A percentile compares a stretch with the other conserved stretches of the same genome.
phyloP scores from a whole-genome alignment of 2,797 vertebrate genomes.

The Oryzias sinensis region DNA sequence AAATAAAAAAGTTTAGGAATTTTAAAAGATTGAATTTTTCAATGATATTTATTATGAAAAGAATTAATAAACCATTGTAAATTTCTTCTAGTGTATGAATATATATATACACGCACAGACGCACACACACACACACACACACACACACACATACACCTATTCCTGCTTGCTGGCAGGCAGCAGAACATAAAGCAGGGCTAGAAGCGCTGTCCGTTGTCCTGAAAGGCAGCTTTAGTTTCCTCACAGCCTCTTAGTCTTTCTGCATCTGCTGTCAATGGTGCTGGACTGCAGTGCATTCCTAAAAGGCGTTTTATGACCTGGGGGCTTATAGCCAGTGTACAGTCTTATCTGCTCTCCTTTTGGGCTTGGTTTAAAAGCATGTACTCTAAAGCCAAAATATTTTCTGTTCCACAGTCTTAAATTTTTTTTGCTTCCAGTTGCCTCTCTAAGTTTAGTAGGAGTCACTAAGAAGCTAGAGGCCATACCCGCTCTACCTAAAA shows the following conservation, averaged over 20 bases:
- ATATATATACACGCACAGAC: too few species aligned
- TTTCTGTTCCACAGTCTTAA: constrained; percentile 44
- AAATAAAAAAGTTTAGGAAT: too few species aligned
- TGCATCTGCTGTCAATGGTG: constrained; percentile 25
- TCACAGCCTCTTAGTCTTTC: not conserved
- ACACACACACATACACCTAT: too few species aligned
- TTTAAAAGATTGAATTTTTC: too few species aligned
- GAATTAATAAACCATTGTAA: too few species aligned
- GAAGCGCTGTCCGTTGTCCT: constrained; percentile 56
- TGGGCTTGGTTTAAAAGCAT: constrained; percentile 36
- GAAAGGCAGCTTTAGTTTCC: constrained; percentile 21
- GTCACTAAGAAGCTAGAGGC: constrained; percentile 14
- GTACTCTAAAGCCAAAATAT: constrained; percentile 9
- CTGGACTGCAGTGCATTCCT: constrained; percentile 31
- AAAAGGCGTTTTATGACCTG: constrained; percentile 34
- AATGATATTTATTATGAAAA: too few species aligned
- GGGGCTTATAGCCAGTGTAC: constrained; percentile 17
- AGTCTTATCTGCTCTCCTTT: constrained; percentile 23
- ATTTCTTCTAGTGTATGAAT: too few species aligned
- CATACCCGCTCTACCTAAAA: constrained; percentile 4
- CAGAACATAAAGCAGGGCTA: constrained; percentile 15
- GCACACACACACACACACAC: too few species aligned
- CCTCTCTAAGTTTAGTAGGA: not conserved
- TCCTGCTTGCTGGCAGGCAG: constrained; percentile 21
- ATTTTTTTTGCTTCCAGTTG: constrained; percentile 22